Evolutionary conservation across 2,888 invertebrate genomes (phyloP), one percentile per base, ranked within the genome.

Genomic region (Pyrgus malvae): DNA sequence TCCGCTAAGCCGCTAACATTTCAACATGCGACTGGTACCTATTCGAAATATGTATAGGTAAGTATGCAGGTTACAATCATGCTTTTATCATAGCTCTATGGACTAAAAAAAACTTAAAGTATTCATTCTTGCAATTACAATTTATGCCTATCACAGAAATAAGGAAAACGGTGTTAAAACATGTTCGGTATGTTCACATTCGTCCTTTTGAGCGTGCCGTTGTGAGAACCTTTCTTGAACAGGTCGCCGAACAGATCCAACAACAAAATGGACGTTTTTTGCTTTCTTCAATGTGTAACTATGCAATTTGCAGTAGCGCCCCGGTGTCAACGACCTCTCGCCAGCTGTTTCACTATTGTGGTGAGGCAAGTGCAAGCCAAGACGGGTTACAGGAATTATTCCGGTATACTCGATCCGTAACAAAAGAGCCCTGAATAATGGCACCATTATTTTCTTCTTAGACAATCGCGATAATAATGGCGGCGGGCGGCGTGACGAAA

Each of bases 311-410:
- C 89, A 83, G 83, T 81, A 83, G 78, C 75, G 69, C 65, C 68
- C 57, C 62, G 70, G 74, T 74, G 87, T 86, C 89, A 69, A 74
- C 82, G 87, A 88, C 85, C 89, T 80, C 74, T 73, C 70, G 75
- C 79, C 89, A 89, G 88, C 88, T 90, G 89, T 85, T 87, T 78
- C 73, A 71, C 80, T 84, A 87, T 83, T 84, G 80, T 80, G 67
- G 70, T 69, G 69, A 71, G 76, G 74, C 76, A 75, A 78, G 75
- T 77, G 77, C 70, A 69, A 69, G 68, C 65, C 76, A 83, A 82
- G 82, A 76, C 77, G 79, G 74, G 79, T 78, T 78, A 74, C 65
- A 80, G 80, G 77, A 84, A 83, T 83, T 70, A 76, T 78, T 78
- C 70, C 71, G 69, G 74, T 77, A 84, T 81, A 83, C 80, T 77